Percentiles rank a stretch among this genome's conserved stretches.
Conservation (phyloP, 2,888 invertebrate species). For the Cosmopolites sordidus region DNA sequence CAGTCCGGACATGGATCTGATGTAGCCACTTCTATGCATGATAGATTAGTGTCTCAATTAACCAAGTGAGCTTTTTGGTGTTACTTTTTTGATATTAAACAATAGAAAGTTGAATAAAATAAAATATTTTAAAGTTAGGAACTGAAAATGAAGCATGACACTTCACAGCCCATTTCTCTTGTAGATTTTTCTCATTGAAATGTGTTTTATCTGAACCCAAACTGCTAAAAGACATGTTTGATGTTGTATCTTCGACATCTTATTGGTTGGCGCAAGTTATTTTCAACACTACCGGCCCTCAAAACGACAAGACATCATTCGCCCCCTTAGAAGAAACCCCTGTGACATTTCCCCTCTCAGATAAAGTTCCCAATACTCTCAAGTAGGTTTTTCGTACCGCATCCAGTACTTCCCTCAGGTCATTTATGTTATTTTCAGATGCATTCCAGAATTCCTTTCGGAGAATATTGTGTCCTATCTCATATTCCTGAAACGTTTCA, state of each 20-base stretch:
- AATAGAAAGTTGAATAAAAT: no score
- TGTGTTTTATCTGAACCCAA: slow-evolving; percentile 74
- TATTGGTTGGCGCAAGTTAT: slow-evolving; percentile 85
- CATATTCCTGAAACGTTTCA: slow-evolving; percentile 67
- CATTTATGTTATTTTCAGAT: slow-evolving; percentile 50
- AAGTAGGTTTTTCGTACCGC: slow-evolving; percentile 51
- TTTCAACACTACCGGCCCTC: slow-evolving; percentile 47
- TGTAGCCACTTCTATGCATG: slow-evolving; percentile 58
- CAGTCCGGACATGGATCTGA: slow-evolving; percentile 54
- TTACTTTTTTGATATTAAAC: no score
- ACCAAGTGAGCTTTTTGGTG: slow-evolving; percentile 41
- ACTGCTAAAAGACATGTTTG: slow-evolving; percentile 64
- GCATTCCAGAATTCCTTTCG: slow-evolving; percentile 84
- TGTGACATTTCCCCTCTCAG: slow-evolving; percentile 61
- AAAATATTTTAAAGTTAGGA: no score
- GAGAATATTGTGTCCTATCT: slow-evolving; percentile 84
- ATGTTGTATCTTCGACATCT: slow-evolving; percentile 76
- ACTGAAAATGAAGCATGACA: no score
- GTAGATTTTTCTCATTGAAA: slow-evolving; percentile 66
- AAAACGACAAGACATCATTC: slow-evolving; percentile 48
- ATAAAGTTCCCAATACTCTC: slow-evolving; percentile 62
- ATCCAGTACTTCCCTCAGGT: no score
- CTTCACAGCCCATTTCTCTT: neutral
- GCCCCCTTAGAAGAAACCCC: slow-evolving; percentile 57
- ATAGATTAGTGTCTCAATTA: slow-evolving; percentile 61